Conservation (phyloP, 2,888 invertebrate species). For the Temnothorax unifasciatus region DNA sequence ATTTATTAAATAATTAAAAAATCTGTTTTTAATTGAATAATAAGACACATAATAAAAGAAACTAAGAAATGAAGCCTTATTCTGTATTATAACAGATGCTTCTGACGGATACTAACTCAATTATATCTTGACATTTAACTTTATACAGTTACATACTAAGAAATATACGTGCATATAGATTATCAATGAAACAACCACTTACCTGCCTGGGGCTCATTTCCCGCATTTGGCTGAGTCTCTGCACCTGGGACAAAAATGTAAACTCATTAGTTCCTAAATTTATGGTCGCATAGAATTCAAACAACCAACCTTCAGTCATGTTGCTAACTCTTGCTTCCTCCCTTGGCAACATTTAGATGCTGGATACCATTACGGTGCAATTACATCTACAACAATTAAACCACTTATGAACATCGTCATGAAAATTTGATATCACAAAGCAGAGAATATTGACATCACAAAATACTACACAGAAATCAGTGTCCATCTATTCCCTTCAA, state of each 20-base stretch:
- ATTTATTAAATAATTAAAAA: conserved; percentile 44
- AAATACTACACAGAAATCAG: neutral
- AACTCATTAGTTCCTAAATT: conserved; percentile 11
- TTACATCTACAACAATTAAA: conserved; percentile 67
- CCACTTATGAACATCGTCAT: neutral
- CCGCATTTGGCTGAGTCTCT: conserved; percentile 81
- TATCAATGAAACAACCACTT: conserved; percentile 68
- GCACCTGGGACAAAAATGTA: conserved; percentile 73
- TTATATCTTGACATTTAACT: conserved; percentile 79
- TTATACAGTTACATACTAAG: conserved; percentile 65
- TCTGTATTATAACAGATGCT: conserved; percentile 83
- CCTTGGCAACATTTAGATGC: conserved; percentile 81
- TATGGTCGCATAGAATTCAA: conserved; percentile 6
- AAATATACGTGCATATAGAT: conserved; percentile 30
- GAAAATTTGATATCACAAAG: neutral
- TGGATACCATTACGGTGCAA: conserved; percentile 75
- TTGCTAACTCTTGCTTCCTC: conserved; percentile 80
- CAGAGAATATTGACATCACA: neutral
- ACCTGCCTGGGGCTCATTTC: conserved; percentile 82
- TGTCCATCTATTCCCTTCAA: neutral
- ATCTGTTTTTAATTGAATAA: conserved; percentile 61
- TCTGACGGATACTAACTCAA: conserved; percentile 80
- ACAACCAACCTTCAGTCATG: conserved; percentile 84
- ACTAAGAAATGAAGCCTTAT: conserved; percentile 82
- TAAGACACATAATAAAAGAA: conserved; percentile 65